Conservation (phyloP, 2,113 vertebrate genomes). For the Pachyramphus minor region DNA sequence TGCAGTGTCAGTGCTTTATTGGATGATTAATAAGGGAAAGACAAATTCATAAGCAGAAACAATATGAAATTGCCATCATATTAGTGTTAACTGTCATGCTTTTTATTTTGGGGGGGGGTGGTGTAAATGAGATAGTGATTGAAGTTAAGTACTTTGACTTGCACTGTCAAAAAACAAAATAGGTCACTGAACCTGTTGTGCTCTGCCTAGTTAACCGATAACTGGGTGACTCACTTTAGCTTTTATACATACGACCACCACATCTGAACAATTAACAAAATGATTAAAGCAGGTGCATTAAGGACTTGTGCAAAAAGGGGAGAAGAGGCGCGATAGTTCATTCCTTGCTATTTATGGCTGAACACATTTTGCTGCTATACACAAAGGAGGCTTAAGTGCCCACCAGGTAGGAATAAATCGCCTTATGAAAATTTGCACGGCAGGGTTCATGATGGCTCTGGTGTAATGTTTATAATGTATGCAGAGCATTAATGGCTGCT, state of each 20-base stretch:
- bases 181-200: conserved; percentile 77
- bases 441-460: conserved; percentile 57
- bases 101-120: conserved; percentile 74
- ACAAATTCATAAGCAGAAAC: conserved; percentile 96
- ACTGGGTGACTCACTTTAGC: conserved; percentile 29
- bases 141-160: conserved; percentile 83
- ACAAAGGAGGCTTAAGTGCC: conserved; percentile 69
- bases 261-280: not conserved
- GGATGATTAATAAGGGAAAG: conserved; percentile 99
- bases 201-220: conserved; percentile 77
- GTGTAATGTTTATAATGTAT: conserved; percentile 70
- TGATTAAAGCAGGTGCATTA: not conserved
- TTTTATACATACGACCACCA: not conserved
- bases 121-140: conserved; percentile 81
- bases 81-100: conserved; percentile 81
- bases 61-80: conserved; percentile 87
- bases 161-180: conserved; percentile 75
- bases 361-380: conserved; percentile 59
- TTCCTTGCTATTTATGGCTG: conserved; percentile 59
- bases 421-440: conserved; percentile 70
- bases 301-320: conserved; percentile 31
- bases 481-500: conserved; percentile 58
- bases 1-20: conserved; percentile 98
- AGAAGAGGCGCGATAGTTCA: not conserved
- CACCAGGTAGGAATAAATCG: conserved; percentile 75